phyloP scores from a whole-genome alignment of 2,797 vertebrate genomes.

The Channa striata region DNA sequence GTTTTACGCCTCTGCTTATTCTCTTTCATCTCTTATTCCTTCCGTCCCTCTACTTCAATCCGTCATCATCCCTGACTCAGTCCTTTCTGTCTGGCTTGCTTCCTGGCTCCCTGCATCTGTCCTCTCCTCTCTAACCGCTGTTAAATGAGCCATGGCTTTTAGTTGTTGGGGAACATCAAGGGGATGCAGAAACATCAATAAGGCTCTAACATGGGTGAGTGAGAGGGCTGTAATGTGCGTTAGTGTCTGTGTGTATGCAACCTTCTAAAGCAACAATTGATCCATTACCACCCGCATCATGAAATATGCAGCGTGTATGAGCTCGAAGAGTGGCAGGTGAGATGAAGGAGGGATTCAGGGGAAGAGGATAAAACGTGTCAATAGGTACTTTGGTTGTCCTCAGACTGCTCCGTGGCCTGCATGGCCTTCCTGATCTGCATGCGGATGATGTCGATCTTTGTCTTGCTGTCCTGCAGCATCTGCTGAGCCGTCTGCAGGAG shows the following conservation, averaged over 20 bases:
- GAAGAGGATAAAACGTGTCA: constrained; percentile 16
- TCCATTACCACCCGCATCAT: constrained; percentile 67
- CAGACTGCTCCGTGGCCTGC: constrained; percentile 87
- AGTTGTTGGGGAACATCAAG: constrained; percentile 79
- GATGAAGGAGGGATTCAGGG: constrained; percentile 56
- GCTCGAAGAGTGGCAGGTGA: constrained; percentile 61
- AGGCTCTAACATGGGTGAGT: constrained; percentile 56
- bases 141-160: constrained; percentile 74
- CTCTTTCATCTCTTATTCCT: constrained; percentile 49
- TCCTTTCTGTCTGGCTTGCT: constrained; percentile 52
- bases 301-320: constrained; percentile 72
- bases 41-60: constrained; percentile 30
- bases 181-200: constrained; percentile 79
- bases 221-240: constrained; percentile 59
- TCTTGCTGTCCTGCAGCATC: constrained; percentile 95
- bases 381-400: constrained; percentile 78
- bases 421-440: constrained; percentile 89
- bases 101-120: constrained; percentile 50
- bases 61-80: constrained; percentile 57
- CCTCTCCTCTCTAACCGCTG: constrained; percentile 69
- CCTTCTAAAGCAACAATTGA: constrained; percentile 72
- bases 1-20: constrained; percentile 35
- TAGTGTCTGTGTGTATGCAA: constrained; percentile 35
- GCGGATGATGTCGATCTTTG: constrained; percentile 93
- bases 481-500: constrained; percentile 89